Conservation (phyloP, 2,888 invertebrate species). For the Tetramorium bicarinatum region DNA sequence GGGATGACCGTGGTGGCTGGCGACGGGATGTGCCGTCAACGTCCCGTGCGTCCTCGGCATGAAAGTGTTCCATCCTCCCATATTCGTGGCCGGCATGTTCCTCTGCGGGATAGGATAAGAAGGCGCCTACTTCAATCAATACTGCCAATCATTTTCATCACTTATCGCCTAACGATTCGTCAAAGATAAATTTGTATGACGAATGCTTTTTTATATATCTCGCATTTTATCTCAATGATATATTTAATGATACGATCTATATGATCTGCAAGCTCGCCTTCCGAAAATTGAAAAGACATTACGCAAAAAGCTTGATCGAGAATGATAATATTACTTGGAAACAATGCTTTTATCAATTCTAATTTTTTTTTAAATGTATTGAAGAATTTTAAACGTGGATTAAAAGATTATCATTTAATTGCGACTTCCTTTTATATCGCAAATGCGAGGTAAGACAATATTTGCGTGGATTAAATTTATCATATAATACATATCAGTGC, state of each 20-base stretch:
- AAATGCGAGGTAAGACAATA: neutral
- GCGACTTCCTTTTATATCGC: neutral
- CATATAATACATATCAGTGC: neutral
- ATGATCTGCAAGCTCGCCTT: neutral
- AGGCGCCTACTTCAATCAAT: constrained; percentile 85
- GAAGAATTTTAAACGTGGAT: neutral
- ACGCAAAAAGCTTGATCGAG: neutral
- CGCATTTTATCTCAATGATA: neutral
- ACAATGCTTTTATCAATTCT: neutral
- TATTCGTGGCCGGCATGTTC: constrained; percentile 83
- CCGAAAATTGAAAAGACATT: neutral
- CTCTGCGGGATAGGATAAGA: constrained; percentile 84
- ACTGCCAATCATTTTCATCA: constrained; percentile 76
- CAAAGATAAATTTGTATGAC: neutral
- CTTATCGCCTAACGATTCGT: constrained; percentile 5
- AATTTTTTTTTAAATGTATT: neutral
- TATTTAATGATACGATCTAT: neutral
- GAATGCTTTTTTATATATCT: neutral
- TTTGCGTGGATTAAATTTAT: neutral
- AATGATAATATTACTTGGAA: neutral
- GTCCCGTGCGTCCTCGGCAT: constrained; percentile 81
- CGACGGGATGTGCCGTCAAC: constrained; percentile 68
- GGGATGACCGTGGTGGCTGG: constrained; percentile 81
- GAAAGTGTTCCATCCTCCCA: constrained; percentile 83
- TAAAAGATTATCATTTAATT: neutral